Evolutionary conservation across 2,113 vertebrate genomes (phyloP), one percentile per base, ranked within the genome.

Genomic region (Fregetta grallaria): DNA sequence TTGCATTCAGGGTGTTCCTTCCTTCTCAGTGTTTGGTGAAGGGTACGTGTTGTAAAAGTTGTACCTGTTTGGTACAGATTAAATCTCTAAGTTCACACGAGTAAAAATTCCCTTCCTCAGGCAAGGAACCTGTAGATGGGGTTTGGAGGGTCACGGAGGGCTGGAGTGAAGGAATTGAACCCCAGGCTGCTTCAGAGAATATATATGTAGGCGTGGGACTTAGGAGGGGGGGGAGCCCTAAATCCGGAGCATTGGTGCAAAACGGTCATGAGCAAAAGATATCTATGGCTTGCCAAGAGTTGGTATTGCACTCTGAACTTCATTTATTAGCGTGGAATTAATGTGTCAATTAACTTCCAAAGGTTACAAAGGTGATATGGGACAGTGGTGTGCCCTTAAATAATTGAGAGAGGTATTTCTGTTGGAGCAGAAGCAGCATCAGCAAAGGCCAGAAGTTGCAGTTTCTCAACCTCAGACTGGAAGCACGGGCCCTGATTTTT

Each of bases 1-100:
- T 97, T 97, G 94, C 66, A 4, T 89, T 97, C 70, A 79, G 94
- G 92, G 97, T 85, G 97, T 96, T 97, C 58, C 92, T 94, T 66
- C 75, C 68, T 82, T 29, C 59, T 77, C 0, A 1, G 11, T 66
- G 77, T 58, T 86, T 82, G 76, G 58, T n/a, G 36, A 82, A 67
- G 34, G 71, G 26, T 19, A 20, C 2, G 8, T 36, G 76, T 53
- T 53, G 65, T 88, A 80, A 92, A 94, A 50, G 45, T 8, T 49
- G 52, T 19, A 21, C 86, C 61, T 78, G 80, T 67, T 92, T 30
- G 8, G 13, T 74, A 47, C 80, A 66, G 73, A 45, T 78, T 49
- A 68, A 47, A 42, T 47, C 62, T 87, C 72, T 25, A 75, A 44
- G 34, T 34, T 91, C 65, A 81, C 40, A 8, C 6, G 5, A 32